A percentile compares a stretch with the other conserved stretches of the same genome.
Conservation (phyloP, 2,113 vertebrate species). For the Plecotus auritus region DNA sequence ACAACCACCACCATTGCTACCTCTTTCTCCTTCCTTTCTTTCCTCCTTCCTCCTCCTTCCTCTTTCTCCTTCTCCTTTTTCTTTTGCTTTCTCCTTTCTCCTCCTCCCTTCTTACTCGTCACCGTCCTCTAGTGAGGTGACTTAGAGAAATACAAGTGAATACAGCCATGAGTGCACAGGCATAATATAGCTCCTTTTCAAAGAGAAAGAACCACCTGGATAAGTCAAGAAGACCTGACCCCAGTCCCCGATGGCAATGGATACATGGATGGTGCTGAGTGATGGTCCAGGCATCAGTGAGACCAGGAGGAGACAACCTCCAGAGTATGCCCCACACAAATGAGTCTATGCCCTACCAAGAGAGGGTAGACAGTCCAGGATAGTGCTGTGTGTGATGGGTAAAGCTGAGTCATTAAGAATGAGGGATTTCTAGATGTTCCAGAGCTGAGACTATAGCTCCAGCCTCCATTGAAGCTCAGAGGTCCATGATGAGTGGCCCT, state of each 20-base stretch:
- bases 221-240: neutral
- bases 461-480: neutral
- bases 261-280: neutral
- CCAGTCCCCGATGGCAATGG: neutral
- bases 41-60: too few species aligned
- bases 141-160: neutral
- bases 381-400: neutral
- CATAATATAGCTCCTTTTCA: neutral
- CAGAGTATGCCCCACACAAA: too few species aligned
- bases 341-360: neutral
- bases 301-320: neutral
- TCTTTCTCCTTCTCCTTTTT: neutral
- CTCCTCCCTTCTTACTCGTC: neutral
- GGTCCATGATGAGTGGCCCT: neutral
- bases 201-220: neutral
- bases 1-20: fast-evolving
- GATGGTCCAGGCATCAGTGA: neutral
- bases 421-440: neutral
- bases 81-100: fast-evolving
- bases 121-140: neutral
- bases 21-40: too few species aligned
- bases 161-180: neutral
- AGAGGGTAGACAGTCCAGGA: neutral
- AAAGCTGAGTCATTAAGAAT: neutral
- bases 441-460: neutral